Evolutionary conservation across 2,113 vertebrate genomes (phyloP).

Genomic region (Notarius quadriscutis): DNA sequence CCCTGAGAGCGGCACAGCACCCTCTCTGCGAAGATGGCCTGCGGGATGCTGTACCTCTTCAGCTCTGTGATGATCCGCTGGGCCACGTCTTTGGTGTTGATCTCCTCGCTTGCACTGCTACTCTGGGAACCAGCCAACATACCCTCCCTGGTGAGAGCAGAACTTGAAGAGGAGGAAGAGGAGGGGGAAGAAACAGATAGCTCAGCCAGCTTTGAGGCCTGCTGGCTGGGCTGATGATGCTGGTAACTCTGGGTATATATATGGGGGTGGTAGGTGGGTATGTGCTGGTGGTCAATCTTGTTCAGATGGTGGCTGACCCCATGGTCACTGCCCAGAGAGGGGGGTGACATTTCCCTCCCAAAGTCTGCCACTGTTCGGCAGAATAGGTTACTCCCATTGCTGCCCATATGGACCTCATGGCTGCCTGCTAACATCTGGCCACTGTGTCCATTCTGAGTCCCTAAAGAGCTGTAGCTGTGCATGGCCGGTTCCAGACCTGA

Average conservation of each 20-base stretch:
- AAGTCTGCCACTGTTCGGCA: conserved; percentile 77
- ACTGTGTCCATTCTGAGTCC: conserved; percentile 63
- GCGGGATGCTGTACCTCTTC: conserved; percentile 85
- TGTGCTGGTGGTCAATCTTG: conserved; percentile 77
- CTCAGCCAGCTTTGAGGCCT: conserved; percentile 72
- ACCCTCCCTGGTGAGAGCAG: conserved; percentile 65
- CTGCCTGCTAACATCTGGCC: conserved; percentile 73
- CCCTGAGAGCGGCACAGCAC: conserved; percentile 83
- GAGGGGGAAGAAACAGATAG: conserved; percentile 66
- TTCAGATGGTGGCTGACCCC: conserved; percentile 72
- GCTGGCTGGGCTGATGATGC: conserved; percentile 70
- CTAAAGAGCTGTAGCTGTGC: conserved; percentile 73
- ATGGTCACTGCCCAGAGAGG: conserved; percentile 65
- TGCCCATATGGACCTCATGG: conserved; percentile 74
- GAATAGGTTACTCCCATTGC: conserved; percentile 71
- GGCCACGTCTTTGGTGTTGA: conserved; percentile 84
- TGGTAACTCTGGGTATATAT: conserved; percentile 77
- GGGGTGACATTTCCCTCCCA: conserved; percentile 77
- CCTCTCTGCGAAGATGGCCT: conserved; percentile 83
- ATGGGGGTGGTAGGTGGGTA: conserved; percentile 70
- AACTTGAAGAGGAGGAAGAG: conserved; percentile 59
- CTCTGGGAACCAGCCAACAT: conserved; percentile 65
- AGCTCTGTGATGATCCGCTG: conserved; percentile 83
- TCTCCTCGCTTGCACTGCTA: conserved; percentile 72
- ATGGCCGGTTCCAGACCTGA: conserved; percentile 70